phyloP scores from a whole-genome alignment of 2,888 invertebrate genomes.

The Netelia inedita region DNA sequence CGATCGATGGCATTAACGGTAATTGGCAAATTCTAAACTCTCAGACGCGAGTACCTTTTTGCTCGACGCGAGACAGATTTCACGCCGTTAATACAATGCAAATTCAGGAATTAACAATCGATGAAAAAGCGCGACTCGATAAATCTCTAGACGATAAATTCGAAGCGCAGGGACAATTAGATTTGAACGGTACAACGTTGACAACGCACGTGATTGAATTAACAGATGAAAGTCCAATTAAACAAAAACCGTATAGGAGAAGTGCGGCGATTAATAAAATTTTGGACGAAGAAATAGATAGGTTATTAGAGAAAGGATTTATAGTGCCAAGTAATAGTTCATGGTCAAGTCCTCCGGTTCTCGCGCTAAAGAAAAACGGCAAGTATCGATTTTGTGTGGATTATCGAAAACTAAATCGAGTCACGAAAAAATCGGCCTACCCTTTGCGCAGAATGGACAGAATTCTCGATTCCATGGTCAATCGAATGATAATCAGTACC shows the following conservation, averaged over 20 bases:
- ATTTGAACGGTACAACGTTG: no score
- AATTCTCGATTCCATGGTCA: conserved; percentile 22
- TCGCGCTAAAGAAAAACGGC: conserved; percentile 14
- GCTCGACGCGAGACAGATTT: neutral
- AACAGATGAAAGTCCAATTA: conserved; percentile 13
- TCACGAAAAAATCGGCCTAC: conserved; percentile 22
- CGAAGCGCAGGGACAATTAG: no score
- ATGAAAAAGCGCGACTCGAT: no score
- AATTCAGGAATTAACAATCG: neutral
- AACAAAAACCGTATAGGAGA: conserved; percentile 25
- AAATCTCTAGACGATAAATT: no score
- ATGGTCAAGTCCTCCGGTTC: conserved; percentile 18
- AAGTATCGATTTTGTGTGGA: conserved; percentile 16
- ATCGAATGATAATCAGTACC: conserved; percentile 68
- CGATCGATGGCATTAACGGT: neutral
- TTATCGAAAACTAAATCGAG: conserved; percentile 17
- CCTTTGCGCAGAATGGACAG: conserved; percentile 23
- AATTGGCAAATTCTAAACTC: conserved; percentile 7
- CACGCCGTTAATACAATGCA: neutral
- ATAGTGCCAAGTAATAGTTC: conserved; percentile 18
- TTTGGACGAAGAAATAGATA: neutral
- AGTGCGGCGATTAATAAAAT: conserved; percentile 36
- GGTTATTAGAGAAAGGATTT: neutral
- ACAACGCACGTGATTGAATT: conserved; percentile 26
- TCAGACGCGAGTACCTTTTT: neutral